Base-by-base conservation (phyloP, 2,888 invertebrate genomes). In the Epinotia brunnichana region DNA sequence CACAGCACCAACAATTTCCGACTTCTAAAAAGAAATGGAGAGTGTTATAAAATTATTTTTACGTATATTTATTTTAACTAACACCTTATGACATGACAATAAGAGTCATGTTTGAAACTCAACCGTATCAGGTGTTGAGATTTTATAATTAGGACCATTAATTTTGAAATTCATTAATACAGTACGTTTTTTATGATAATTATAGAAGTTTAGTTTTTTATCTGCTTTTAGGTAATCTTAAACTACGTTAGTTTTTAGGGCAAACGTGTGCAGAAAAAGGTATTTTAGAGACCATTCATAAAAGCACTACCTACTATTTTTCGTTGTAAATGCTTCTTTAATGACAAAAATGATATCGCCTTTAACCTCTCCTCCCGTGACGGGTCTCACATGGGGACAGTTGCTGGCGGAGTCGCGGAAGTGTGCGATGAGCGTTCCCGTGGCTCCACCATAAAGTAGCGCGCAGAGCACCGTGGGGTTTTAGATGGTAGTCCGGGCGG, bases 11-110 rank as follows among this genome's bases (percentile, higher is more conserved):
- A 19, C 41, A 48, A 48, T 71, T 67, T 39, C 56, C 67, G 15
- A 51, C 67, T 57, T 72, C 68, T 62, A 62, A 72, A 54, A 24
- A 62, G 51, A 68, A 72, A 72, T 48, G 15, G 62, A 61, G 39
- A 72, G 72, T 62, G 62, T 68, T 57, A 39, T 57, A 48, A 72
- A 17, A 56, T 48, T 35, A 10, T 24, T 48, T 57, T 53, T 59
- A 64, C 41, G 64, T 15, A 13, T 51, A n/a, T 51, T 19, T 48
- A 13, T n/a, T 29, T 35, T 21, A 19, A 9, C 13, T 1, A 44
- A 5, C 7, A 62, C 61, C 62, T 72, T 68, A 54, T 57, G 17
- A 2, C 67, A 1, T 10, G 24, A 15, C 11, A 48, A 39, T 62
- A 72, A 68, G 61, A 57, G 2, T 48, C 54, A 67, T 21, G 10